Base-by-base conservation (phyloP, 2,888 invertebrate genomes). In the Sipha maydis region DNA sequence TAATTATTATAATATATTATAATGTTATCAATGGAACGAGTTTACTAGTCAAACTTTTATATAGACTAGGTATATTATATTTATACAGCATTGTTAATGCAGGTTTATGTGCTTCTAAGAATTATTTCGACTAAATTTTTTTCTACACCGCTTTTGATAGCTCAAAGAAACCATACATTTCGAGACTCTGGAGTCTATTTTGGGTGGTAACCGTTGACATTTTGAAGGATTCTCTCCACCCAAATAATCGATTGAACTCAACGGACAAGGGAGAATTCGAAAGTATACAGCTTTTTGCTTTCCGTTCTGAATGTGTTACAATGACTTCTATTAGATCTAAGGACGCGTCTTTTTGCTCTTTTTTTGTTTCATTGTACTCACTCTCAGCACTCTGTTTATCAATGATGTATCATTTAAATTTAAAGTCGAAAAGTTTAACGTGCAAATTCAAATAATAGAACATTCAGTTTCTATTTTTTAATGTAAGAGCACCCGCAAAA, bases 201-300 rank as follows among this genome's bases (percentile, higher is more conserved):
- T 31, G 31, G 48, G 31, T 28, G 54, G 71, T 48, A 28, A 71
- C 48, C n/a, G 67, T 56, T 9, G 80, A 71, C 83, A 54, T 83
- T 83, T 83, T 48, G 71, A 83, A 67, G 80, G 38, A 80, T 67
- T 67, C 67, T 69, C 56, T 38, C 38, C 31, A 31, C 71, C 31
- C 71, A 7, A 83, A 38, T 38, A 83, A 83, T 83, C 83, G 83
- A 83, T 83, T 67, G n/a, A 38, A 80, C 41, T 67, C 80, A 19
- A 38, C 48, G 54, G 71, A 83, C 31, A 48, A 21, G 61, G 11
- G 21, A 38, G 28, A 48, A 83, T 83, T 5, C 21, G 38, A 14
- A 84, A 84, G 76, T 76, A 41, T 76, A n/a, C 38, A 76, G 61
- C 61, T 76, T 85, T 77, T 85, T 85, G 41, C 84, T 31, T 85